phyloP scores from a whole-genome alignment of 2,888 invertebrate species.

The Bugulina stolonifera region DNA sequence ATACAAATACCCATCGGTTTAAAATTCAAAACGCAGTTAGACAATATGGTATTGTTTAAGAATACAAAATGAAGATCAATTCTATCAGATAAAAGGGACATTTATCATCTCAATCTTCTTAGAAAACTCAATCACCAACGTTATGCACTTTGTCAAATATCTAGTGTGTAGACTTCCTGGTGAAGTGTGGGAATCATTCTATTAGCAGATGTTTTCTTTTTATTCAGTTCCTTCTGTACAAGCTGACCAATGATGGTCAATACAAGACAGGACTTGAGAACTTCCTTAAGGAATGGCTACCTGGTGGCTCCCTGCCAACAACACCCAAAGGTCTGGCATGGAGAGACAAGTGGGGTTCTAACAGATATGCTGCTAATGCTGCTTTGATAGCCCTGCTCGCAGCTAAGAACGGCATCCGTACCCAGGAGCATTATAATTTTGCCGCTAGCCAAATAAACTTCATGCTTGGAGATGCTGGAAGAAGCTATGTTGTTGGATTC shows the following conservation, averaged over 20 bases:
- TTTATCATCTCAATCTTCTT: no score
- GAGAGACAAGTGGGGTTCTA: conserved; percentile 40
- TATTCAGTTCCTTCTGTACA: conserved; percentile 38
- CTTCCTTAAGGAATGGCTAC: conserved; percentile 38
- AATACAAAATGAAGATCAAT: no score
- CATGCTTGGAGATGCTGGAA: conserved; percentile 31
- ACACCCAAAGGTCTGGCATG: conserved; percentile 45
- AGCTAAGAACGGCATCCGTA: conserved; percentile 37
- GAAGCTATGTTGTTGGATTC: conserved; percentile 35
- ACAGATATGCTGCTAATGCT: conserved; percentile 41
- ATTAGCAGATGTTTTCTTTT: no score
- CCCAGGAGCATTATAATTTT: conserved; percentile 35
- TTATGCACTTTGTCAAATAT: no score
- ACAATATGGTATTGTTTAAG: no score
- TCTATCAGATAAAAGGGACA: no score
- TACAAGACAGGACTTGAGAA: conserved; percentile 36
- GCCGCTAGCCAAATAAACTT: conserved; percentile 43
- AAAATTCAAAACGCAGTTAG: no score
- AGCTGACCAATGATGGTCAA: conserved; percentile 34
- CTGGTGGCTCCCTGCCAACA: conserved; percentile 39
- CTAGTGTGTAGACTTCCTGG: no score
- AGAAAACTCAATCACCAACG: no score
- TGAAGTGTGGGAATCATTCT: no score
- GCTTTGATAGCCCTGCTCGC: conserved; percentile 40
- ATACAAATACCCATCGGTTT: neutral